Evolutionary conservation across 2,113 vertebrate genomes (phyloP), one percentile per base, ranked within the genome.

Genomic region (Eira barbara): DNA sequence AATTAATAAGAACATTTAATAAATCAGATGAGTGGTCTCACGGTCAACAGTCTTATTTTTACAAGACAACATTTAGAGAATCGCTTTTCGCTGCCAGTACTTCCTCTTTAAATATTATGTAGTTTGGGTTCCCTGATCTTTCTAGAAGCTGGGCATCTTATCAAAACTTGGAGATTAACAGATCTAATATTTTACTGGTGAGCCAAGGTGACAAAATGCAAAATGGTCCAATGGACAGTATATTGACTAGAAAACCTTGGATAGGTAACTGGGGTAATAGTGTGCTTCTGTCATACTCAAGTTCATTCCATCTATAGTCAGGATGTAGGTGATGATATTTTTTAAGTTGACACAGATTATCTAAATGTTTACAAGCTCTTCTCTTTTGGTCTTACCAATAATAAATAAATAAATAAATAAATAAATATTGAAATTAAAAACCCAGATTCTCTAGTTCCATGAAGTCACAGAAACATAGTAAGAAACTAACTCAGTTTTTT

Each of bases 391-490:
- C 86, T 73, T 47, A 67, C 14, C 7, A 47, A 34, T n/a, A 69
- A 1, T 31, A 25, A 17, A 42, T n/a, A 39, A 74, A 69, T 42
- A n/a, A 69, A 18, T 3, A 31, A 34, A 17, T 42, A 39, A 61
- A 55, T 10, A 71, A 88, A 21, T 13, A 20, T 2, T 55, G 14
- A 55, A 55, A 55, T 55, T 55, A 55, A 78, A 36, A 81, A 39
- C 5, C 1, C 67, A 79, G 15, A 73, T 61, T 14, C 14, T 67
- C 12, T 3, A 95, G 86, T 73, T 87, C 31, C 52, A 49, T 49
- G 3, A 92, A 95, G 17, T 81, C 31, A 94, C 93, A 57, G 39
- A 93, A 86, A 96, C 47, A 93, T 86, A 95, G 47, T 57, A 63
- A 55, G 55, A 82, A 61, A 73, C 17, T 20, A 95, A 85, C 15